Base-by-base conservation (phyloP, 2,888 invertebrate species). In the Drosophila helvetica region DNA sequence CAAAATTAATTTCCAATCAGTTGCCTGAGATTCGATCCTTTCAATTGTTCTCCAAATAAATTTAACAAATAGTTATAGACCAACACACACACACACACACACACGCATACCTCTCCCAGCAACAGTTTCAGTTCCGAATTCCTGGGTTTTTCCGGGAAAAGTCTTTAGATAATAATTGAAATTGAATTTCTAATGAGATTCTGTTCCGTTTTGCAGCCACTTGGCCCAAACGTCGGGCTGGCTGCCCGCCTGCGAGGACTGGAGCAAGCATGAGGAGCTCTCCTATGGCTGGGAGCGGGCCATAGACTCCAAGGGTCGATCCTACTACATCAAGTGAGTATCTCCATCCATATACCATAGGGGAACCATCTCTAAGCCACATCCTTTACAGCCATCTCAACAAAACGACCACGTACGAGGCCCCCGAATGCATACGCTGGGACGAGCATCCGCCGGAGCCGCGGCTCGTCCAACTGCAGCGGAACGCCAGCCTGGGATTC, bases 231-330 rank as follows among this genome's bases (percentile, higher is more conserved):
- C 96, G 0, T 95, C 97, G 1, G 96, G 96, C 85, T 98, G 98
- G 98, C 92, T 98, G 78, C 98, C 98, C 0, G 97, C 98, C 3
- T 95, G 95, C 25, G 97, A 97, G 90, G 95, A 95, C 88, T 98
- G 98, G 98, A 93, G 75, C 91, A 92, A 90, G 89, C 91, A 90
- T 78, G 93, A 94, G 64, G 94, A 95, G 52, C 93, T 98, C 65
- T 97, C 98, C 0, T 98, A 96, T 90, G 98, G 98, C 15, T 98
- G 98, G 97, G 98, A 98, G 91, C 94, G 96, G 89, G 98, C 97
- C 25, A 92, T 96, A 74, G 98, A 98, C 92, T 94, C 94, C 89
- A 95, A 95, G 75, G 96, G 95, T 78, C 95, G 95, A 86, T 93
- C 95, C 59, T 97, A 96, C 91, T 97, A 94, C 86, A 95, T 96